Evolutionary conservation across 2,888 invertebrate genomes (phyloP), one percentile per base, ranked within the genome.

Genomic region (Diploptera punctata): DNA sequence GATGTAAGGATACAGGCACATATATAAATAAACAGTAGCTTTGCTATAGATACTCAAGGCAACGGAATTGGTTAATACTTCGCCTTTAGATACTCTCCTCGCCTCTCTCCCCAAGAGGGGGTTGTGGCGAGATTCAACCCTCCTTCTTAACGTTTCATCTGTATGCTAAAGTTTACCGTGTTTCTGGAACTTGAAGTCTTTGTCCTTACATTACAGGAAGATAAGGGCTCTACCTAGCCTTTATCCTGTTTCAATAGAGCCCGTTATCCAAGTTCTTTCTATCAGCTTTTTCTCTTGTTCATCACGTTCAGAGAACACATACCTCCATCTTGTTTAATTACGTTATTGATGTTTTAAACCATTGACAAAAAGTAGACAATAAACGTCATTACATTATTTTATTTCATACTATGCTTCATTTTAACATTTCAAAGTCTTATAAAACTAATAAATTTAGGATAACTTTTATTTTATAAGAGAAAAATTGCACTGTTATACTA

Each of bases 41-140:
- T 54, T 54, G 26, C 10, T 16, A 21, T 19, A 33, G 26, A n/a
- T 4, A 21, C 44, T 47, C n/a, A 65, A 65, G 65, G 26, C 65
- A 44, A 47, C 13, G 65, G 44, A 65, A 65, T 44, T 43, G 65
- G 44, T 65, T 62, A 62, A 43, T 62, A 62, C 62, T 18, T 62
- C 7, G 44, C 26, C n/a, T 65, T 65, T 65, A 65, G 65, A 21
- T 44, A 26, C 44, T 7, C 29, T 21, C 7, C 26, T 43, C 29
- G 31, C 13, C 60, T 31, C 33, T 31, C 18, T 18, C 18, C 60
- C 21, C 21, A 10, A 21, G 57, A 19, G 26, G 21, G 65, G 62
- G 19, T 65, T 65, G 65, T 65, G 65, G 65, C 43, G 44, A 65
- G 47, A n/a, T 65, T 65, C 10, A 10, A 57, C 26, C 13, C 57